Evolutionary conservation across 2,113 vertebrate species (phyloP), one percentile per base, ranked within the genome.

Genomic region (Urocitellus parryii): DNA sequence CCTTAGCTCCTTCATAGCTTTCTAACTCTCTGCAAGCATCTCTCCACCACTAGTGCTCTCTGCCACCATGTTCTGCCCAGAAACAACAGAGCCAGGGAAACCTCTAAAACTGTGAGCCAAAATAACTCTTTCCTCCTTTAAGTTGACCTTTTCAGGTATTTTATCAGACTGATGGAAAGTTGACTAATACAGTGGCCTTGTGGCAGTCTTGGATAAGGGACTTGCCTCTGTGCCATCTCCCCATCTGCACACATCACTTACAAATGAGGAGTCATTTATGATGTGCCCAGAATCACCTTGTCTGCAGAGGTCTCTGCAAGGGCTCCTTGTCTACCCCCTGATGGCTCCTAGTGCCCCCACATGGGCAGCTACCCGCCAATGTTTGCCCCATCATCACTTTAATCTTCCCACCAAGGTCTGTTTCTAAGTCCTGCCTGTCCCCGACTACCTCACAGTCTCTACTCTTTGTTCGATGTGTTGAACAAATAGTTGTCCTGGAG

Each of bases 381-480:
- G 14, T n/a, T 16, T 4, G 24, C 7, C 39, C 34, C 14, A 27
- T 37, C 29, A 17, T 61, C 29, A 67, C 10, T 83, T 74, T n/a
- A 22, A 51, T n/a, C 24, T 3, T 25, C 18, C 34, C 1, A 70
- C 24, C 13, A 32, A 56, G 24, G 37, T 25, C 32, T 67, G 13
- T n/a, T 63, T 87, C 58, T 80, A 65, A 39, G 51, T n/a, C 37
- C 48, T 17, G 32, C 29, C 3, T 63, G 24, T 63, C 18, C 13
- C 63, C 3, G 27, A 37, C 68, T 56, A 48, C 37, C 70, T n/a
- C 51, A 65, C 0, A 13, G 56, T 8, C 9, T 18, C 9, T 5
- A 65, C 4, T 56, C 84, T 70, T 63, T 32, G 83, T 81, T 91
- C 51, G 32, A 70, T 79, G 81, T 72, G 76, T 65, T 63, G 72